phyloP scores from a whole-genome alignment of 2,113 vertebrate species.

The Antennarius striatus region DNA sequence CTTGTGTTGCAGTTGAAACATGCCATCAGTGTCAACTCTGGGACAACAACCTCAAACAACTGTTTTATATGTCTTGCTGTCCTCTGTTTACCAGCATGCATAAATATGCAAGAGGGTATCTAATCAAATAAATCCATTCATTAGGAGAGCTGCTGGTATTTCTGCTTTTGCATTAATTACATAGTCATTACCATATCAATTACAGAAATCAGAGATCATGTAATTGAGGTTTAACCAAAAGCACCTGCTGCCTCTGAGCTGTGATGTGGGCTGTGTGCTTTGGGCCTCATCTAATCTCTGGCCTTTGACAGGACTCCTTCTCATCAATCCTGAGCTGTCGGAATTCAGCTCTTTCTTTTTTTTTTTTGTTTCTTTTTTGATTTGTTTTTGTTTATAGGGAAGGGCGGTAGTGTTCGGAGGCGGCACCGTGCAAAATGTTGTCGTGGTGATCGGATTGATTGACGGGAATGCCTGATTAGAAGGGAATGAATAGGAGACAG shows the following conservation, averaged over 20 bases:
- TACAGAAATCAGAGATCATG: slow-evolving; percentile 84
- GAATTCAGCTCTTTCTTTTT: slow-evolving; percentile 56
- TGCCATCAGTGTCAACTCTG: slow-evolving; percentile 25
- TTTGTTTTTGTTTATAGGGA: slow-evolving; percentile 71
- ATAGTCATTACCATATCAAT: slow-evolving; percentile 86
- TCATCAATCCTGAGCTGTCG: slow-evolving; percentile 76
- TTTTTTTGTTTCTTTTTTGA: slow-evolving; percentile 12
- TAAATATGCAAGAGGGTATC: slow-evolving; percentile 79
- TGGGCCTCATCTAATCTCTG: slow-evolving; percentile 74
- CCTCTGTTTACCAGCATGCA: slow-evolving; percentile 58
- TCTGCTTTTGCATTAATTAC: slow-evolving; percentile 85
- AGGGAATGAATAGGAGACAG: slow-evolving; percentile 67
- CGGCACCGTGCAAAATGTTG: slow-evolving; percentile 55
- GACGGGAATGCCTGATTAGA: slow-evolving; percentile 73
- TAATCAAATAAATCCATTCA: slow-evolving; percentile 83
- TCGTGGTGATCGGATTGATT: slow-evolving; percentile 75
- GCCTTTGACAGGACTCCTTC: slow-evolving; percentile 72
- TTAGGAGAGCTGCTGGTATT: slow-evolving; percentile 80
- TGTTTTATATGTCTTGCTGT: slow-evolving; percentile 33
- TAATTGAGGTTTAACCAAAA: slow-evolving; percentile 84
- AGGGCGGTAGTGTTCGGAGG: slow-evolving; percentile 46
- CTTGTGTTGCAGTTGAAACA: neutral
- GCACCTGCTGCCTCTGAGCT: slow-evolving; percentile 82
- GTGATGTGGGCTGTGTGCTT: slow-evolving; percentile 40
- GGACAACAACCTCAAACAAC: slow-evolving; percentile 56